Percentiles rank a stretch among this genome's conserved stretches.
These are phyloP conservation scores for Hypena proboscidalis DNA, from an alignment of 2,888 invertebrate species.

Conservation along the genomic window DNA sequence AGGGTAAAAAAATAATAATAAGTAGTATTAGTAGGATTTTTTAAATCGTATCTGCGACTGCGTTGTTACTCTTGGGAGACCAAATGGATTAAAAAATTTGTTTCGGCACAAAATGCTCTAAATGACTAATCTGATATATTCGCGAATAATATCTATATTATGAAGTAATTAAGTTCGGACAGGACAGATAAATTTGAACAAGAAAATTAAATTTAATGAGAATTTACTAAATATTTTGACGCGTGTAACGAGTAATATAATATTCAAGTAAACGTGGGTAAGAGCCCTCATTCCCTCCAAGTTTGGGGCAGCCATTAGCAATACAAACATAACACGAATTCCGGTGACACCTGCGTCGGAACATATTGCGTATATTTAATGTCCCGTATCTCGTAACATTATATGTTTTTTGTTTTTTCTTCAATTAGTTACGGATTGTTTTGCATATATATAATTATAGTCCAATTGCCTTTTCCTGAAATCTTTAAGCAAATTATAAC, in stretches of 20 bases:
- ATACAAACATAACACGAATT: conserved; percentile 69
- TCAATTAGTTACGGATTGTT: neutral
- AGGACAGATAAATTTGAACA: neutral
- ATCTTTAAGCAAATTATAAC: too few relatives aligned
- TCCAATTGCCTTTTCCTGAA: too few relatives aligned
- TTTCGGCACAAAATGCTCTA: too few relatives aligned
- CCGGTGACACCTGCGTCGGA: conserved; percentile 68
- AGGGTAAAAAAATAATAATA: too few relatives aligned
- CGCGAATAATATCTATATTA: too few relatives aligned
- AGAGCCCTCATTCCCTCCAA: conserved; percentile 64
- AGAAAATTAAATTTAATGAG: neutral
- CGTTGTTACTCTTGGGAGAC: too few relatives aligned
- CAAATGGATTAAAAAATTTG: too few relatives aligned
- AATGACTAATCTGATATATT: too few relatives aligned
- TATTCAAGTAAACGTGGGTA: conserved; percentile 42
- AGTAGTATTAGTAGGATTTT: too few relatives aligned
- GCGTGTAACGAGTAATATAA: conserved; percentile 17
- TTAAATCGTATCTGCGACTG: too few relatives aligned
- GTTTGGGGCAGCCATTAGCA: conserved; percentile 68
- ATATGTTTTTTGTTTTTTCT: conserved; percentile 13
- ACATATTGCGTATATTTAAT: conserved; percentile 51
- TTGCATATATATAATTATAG: too few relatives aligned
- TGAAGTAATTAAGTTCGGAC: too few relatives aligned
- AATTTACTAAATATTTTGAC: neutral
- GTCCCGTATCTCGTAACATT: conserved; percentile 38